Evolutionary conservation across 2,113 vertebrate genomes (phyloP).

Genomic region (Hippocampus comes): DNA sequence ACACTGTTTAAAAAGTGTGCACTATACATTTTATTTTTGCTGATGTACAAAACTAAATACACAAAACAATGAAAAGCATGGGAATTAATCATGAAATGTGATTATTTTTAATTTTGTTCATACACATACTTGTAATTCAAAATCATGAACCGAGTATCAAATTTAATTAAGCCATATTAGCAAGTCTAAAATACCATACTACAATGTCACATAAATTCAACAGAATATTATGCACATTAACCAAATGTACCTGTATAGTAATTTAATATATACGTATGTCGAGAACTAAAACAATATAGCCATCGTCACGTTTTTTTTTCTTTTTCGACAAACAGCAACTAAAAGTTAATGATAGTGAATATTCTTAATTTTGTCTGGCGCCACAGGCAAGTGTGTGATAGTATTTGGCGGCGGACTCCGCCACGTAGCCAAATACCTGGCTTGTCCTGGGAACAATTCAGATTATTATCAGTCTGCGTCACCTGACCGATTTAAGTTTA

Average conservation of each 20-base stretch:
- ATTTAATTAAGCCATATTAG: background rate
- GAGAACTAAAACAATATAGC: background rate
- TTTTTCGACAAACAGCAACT: background rate
- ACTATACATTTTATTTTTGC: background rate
- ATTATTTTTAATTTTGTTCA: background rate
- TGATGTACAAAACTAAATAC: background rate
- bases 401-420: background rate
- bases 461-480: background rate
- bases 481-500: conserved; percentile 13
- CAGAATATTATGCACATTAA: background rate
- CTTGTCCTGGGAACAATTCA: background rate
- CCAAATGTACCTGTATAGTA: background rate
- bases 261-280: background rate
- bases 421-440: background rate
- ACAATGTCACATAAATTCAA: background rate
- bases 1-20: background rate
- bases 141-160: background rate
- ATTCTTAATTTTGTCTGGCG: background rate
- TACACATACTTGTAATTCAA: background rate
- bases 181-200: background rate
- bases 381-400: background rate
- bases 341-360: background rate
- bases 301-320: background rate
- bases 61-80: background rate
- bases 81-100: background rate